Conservation (phyloP, 1,140 invertebrate genomes). For the Coenobita brevimanus region DNA sequence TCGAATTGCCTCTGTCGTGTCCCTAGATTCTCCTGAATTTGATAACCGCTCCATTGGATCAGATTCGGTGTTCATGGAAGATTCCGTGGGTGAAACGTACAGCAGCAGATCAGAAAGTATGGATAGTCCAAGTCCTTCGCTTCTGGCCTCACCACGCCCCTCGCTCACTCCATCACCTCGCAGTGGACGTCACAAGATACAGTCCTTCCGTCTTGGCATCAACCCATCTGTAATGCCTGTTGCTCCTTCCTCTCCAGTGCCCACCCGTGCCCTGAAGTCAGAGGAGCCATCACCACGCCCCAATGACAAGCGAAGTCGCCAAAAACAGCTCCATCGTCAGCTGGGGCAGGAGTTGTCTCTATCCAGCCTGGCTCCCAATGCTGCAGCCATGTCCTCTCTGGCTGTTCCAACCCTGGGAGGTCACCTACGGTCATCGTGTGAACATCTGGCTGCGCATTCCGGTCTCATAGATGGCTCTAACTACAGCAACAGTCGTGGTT, state of each 20-base stretch:
- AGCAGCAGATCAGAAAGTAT: constrained; percentile 58
- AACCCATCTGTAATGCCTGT: constrained; percentile 34
- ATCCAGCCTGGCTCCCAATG: neutral
- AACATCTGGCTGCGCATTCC: constrained; percentile 56
- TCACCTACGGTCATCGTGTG: constrained; percentile 57
- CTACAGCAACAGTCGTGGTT: constrained; percentile 28
- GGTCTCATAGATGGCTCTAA: constrained; percentile 9
- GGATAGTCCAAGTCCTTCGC: constrained; percentile 35
- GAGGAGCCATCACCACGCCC: neutral
- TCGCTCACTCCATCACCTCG: constrained; percentile 36
- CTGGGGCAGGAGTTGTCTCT: constrained; percentile 30
- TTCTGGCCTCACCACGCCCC: constrained; percentile 20
- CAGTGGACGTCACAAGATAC: constrained; percentile 29
- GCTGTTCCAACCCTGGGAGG: constrained; percentile 34
- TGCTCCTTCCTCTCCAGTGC: constrained; percentile 5
- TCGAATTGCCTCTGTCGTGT: constrained; percentile 34
- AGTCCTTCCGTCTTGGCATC: constrained; percentile 63
- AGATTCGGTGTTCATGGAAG: constrained; percentile 69
- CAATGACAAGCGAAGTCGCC: constrained; percentile 32
- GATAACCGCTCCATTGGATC: constrained; percentile 67
- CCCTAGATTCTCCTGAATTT: constrained; percentile 49
- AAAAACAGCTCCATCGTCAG: constrained; percentile 44
- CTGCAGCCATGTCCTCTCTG: constrained; percentile 1
- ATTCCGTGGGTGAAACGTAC: constrained; percentile 51
- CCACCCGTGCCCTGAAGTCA: constrained; percentile 2